These are phyloP conservation scores for Drosophila navojoa DNA, from an alignment of 1,140 invertebrate species.

Conservation along the genomic window DNA sequence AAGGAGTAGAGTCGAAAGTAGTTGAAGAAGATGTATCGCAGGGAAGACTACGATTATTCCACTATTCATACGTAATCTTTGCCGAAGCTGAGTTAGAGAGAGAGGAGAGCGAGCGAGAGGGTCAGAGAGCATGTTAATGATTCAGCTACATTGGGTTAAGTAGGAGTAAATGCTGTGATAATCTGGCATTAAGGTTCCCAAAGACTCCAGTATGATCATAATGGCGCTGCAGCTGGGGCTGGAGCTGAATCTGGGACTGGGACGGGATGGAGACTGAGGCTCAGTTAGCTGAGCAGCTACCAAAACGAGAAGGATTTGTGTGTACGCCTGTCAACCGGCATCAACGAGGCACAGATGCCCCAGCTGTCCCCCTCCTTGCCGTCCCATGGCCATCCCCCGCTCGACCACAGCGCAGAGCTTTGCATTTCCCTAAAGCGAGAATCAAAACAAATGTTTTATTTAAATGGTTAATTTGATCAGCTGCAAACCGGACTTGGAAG, in stretches of 20 bases:
- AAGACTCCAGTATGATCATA: constrained; percentile 21
- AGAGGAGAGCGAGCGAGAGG: not conserved
- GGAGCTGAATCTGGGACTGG: too few species aligned
- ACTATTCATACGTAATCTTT: too few species aligned
- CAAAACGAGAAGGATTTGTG: constrained; percentile 31
- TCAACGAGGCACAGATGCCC: constrained; percentile 5
- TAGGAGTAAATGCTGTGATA: constrained; percentile 42
- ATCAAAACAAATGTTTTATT: constrained; percentile 81
- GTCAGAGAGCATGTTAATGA: not conserved
- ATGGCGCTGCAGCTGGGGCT: constrained; percentile 16
- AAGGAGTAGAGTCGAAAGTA: too few species aligned
- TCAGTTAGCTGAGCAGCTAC: constrained; percentile 30
- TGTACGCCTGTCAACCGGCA: constrained; percentile 61
- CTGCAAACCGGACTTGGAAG: constrained; percentile 16
- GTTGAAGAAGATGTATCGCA: too few species aligned
- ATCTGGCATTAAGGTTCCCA: constrained; percentile 34
- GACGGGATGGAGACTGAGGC: constrained; percentile 4
- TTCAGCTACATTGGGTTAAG: constrained; percentile 16
- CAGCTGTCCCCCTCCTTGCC: not conserved
- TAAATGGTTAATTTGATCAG: constrained; percentile 79
- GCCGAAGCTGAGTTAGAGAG: too few species aligned
- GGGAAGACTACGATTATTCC: too few species aligned
- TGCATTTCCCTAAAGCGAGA: constrained; percentile 22
- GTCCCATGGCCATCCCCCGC: not conserved
- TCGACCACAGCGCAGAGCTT: not conserved